phyloP scores from a whole-genome alignment of 2,888 invertebrate genomes.

The Auanema sp. region DNA sequence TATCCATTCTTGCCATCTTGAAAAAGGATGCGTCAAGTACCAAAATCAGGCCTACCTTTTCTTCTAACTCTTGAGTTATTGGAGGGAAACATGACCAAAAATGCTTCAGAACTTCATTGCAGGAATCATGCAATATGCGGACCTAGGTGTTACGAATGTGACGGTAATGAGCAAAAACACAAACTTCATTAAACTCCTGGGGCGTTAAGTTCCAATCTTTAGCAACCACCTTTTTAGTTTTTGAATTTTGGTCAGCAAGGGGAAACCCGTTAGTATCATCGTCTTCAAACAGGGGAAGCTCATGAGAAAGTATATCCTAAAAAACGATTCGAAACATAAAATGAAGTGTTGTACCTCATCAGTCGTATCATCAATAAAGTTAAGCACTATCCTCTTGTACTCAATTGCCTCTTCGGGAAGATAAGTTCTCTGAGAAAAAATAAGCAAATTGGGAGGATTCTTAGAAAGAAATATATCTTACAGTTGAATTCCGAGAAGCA shows the following conservation, averaged over 20 bases:
- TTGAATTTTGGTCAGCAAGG: neutral
- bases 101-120: conserved; percentile 83
- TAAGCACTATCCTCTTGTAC: conserved; percentile 25
- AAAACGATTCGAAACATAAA: too few relatives aligned
- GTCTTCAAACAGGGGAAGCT: neutral
- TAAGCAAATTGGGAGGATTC: neutral
- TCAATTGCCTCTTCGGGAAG: conserved; percentile 14
- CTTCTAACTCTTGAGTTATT: conserved; percentile 76
- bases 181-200: conserved; percentile 8
- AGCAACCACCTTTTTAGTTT: neutral
- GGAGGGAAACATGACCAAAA: conserved; percentile 92
- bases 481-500: conserved; percentile 9
- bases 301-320: neutral
- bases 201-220: conserved; percentile 15
- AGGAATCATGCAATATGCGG: conserved; percentile 37
- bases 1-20: too few relatives aligned
- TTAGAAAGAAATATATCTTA: conserved; percentile 1
- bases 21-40: neutral
- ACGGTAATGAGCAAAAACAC: neutral
- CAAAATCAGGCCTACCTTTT: conserved; percentile 67
- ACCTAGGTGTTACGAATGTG: conserved; percentile 16
- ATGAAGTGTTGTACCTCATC: conserved; percentile 9
- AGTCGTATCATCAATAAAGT: conserved; percentile 30
- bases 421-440: conserved; percentile 19
- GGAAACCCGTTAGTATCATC: neutral